A percentile compares a stretch with the other conserved stretches of the same genome.
These are phyloP conservation scores for Pseudochirops cupreus DNA, from an alignment of 2,797 vertebrate genomes.

Conservation along the genomic window DNA sequence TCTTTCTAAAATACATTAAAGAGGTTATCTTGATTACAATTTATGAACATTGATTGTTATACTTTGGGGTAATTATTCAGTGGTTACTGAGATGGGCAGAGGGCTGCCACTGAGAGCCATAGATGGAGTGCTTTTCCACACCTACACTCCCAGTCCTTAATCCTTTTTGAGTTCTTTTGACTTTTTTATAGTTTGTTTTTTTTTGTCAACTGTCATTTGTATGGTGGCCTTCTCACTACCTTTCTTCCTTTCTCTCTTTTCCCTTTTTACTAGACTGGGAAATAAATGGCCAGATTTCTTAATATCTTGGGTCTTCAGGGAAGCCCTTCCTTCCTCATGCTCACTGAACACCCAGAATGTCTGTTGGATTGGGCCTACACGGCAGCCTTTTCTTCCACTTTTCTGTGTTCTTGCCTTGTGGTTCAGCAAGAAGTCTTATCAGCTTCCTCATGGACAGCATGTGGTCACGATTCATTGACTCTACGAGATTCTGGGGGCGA, in stretches of 20 bases:
- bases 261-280: background rate
- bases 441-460: background rate
- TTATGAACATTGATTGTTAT: background rate
- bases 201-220: background rate
- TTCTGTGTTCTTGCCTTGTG: background rate
- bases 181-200: background rate
- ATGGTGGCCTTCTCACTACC: background rate
- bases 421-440: background rate
- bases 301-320: background rate
- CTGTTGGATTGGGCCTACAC: background rate
- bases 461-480: background rate
- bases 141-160: background rate
- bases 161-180: background rate
- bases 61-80: background rate
- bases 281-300: background rate
- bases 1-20: background rate
- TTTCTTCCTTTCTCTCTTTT: background rate
- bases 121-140: background rate
- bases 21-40: background rate
- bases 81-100: background rate
- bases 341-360: background rate
- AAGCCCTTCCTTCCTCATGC: background rate
- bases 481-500: background rate
- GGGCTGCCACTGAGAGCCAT: background rate
- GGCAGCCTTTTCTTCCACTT: background rate